Percentiles rank a stretch among this genome's conserved stretches.
These are phyloP conservation scores for Solenopsis invicta DNA, from an alignment of 1,140 invertebrate genomes.

Conservation along the genomic window DNA sequence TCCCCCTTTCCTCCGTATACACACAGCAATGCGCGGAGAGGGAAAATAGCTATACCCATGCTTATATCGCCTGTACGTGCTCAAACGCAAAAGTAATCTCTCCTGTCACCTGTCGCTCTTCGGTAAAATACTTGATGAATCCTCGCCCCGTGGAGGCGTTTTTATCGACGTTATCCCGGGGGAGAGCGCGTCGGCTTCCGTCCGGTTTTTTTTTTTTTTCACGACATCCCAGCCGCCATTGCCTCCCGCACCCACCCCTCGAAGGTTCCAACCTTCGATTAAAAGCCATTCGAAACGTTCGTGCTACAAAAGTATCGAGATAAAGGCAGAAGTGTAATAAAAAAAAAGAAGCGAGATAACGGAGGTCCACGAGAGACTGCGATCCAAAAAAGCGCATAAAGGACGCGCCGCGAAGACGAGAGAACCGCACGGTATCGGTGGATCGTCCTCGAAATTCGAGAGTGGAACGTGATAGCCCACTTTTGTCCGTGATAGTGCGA, in stretches of 20 bases:
- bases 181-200: constrained; percentile 30
- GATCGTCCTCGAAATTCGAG: constrained; percentile 56
- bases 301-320: constrained; percentile 37
- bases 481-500: constrained; percentile 52
- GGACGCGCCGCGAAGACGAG: constrained; percentile 24
- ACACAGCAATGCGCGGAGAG: background rate
- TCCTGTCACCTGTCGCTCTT: constrained; percentile 73
- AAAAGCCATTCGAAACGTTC: constrained; percentile 66
- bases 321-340: background rate
- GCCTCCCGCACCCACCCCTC: background rate
- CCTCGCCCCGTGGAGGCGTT: constrained; percentile 62
- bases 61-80: constrained; percentile 42
- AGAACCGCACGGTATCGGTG: constrained; percentile 37
- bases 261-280: constrained; percentile 72
- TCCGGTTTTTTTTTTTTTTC: constrained; percentile 55
- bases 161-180: constrained; percentile 68
- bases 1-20: background rate
- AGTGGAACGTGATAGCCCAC: constrained; percentile 48
- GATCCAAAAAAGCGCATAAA: constrained; percentile 34
- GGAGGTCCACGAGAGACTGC: constrained; percentile 22
- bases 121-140: constrained; percentile 75
- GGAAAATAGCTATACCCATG: constrained; percentile 35
- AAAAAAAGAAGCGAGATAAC: constrained; percentile 30
- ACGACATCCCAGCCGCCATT: constrained; percentile 23
- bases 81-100: constrained; percentile 74